These are phyloP conservation scores for Smittia sp. DNA, from an alignment of 2,888 invertebrate genomes.

Conservation along the genomic window DNA sequence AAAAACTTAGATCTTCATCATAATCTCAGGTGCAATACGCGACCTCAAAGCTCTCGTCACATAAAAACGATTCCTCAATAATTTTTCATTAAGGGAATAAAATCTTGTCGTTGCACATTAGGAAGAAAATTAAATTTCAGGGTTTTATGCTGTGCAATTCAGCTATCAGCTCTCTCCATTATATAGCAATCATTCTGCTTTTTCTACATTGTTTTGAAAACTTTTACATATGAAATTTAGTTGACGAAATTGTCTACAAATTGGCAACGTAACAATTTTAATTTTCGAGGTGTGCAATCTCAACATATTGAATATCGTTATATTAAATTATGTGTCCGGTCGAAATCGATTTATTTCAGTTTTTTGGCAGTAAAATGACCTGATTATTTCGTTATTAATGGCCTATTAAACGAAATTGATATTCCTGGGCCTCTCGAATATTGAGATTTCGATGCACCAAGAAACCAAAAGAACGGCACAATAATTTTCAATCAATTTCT, in stretches of 20 bases:
- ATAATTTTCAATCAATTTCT: conserved; percentile 26
- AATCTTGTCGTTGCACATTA: neutral
- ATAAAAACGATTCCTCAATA: too few species aligned
- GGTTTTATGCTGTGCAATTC: neutral
- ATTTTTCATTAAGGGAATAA: too few species aligned
- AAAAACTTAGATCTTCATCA: neutral
- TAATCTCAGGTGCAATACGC: too few species aligned
- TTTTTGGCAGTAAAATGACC: conserved; percentile 17
- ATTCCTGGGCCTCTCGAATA: neutral
- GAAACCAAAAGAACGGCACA: neutral
- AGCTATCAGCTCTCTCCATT: neutral
- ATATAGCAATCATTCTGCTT: neutral
- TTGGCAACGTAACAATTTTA: too few species aligned
- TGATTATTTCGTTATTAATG: conserved; percentile 23
- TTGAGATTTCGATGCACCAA: neutral
- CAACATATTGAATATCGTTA: neutral
- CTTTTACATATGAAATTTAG: too few species aligned
- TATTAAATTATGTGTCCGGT: neutral
- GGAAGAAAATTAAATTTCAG: neutral
- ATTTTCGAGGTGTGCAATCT: neutral
- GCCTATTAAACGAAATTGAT: conserved; percentile 11
- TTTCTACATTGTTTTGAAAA: too few species aligned
- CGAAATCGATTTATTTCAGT: neutral
- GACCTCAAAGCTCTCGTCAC: too few species aligned
- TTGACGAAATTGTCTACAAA: too few species aligned